Base-by-base conservation (phyloP, 1,140 invertebrate species). In the Sycophila sp. region DNA sequence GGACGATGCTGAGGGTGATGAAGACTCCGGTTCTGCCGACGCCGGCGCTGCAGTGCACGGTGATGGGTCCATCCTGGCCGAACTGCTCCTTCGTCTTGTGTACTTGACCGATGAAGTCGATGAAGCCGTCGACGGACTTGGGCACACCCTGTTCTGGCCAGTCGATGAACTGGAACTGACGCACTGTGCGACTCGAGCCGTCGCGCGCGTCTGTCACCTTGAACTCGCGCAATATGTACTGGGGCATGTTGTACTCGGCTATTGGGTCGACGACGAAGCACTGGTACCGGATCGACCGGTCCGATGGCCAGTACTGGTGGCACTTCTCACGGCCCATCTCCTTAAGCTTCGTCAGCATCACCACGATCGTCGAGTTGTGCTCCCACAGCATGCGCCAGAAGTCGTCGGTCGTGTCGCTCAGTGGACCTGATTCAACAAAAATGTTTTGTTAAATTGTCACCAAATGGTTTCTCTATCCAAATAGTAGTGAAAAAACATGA, bases 371-470 rank as follows among this genome's bases (percentile, higher is more conserved):
- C 0, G 97, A 99, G 85, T 99, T 99, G 82, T 99, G 97, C 83
- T 99, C 98, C 98, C 98, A 99, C n/a, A 99, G 87, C 98, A 99
- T 99, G 72, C 98, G 89, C 98, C 98, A 99, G 78, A 99, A 97
- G 82, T 99, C 98, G 76, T 98, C 96, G 0, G 96, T 96, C 0
- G 98, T 99, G 75, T 99, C 96, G 26, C 91, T 91, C 15, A 99
- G 86, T 0, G 98, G 98, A 10, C 97, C 69, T 71, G 17, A 19
- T 22, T 13, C 8, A 59, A 24, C n/a, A 7, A 55, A 24, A 55
- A 30, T 4, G 11, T n/a, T n/a, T n/a, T n/a, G 8, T 55, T 11
- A 11, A n/a, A 32, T 30, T 55, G n/a, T n/a, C n/a, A n/a, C n/a
- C n/a, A n/a, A n/a, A n/a, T n/a, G n/a, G n/a, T n/a, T n/a, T n/a